phyloP scores from a whole-genome alignment of 2,797 vertebrate species.

The Manis javanica region DNA sequence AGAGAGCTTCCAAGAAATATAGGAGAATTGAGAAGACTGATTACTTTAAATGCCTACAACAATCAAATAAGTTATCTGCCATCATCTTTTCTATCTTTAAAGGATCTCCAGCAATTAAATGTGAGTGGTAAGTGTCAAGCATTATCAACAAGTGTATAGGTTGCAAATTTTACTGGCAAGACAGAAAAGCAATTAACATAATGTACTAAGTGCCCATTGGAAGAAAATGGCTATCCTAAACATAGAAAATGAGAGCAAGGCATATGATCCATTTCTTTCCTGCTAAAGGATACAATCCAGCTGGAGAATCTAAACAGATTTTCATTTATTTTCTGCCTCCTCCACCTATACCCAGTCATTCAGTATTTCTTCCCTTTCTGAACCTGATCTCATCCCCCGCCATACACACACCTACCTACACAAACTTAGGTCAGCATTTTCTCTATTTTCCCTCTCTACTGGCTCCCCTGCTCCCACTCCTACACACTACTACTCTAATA shows the following conservation, averaged over 20 bases:
- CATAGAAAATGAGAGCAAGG: conserved; percentile 11
- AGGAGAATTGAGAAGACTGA: conserved; percentile 78
- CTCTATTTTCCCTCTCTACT: neutral
- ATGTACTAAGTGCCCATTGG: neutral
- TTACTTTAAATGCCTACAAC: conserved; percentile 77
- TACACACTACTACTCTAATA: neutral
- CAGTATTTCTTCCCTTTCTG: conserved; percentile 23
- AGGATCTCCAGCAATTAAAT: conserved; percentile 76
- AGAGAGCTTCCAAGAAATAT: conserved; percentile 80
- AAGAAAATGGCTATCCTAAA: neutral
- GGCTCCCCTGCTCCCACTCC: neutral
- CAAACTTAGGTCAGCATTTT: neutral
- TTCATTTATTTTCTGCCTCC: neutral
- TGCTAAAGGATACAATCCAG: neutral
- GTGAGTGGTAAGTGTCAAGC: conserved; percentile 78
- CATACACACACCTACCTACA: neutral
- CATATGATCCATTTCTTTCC: neutral
- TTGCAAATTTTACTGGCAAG: conserved; percentile 40
- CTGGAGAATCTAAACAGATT: neutral
- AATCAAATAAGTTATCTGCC: conserved; percentile 81
- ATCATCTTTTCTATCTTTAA: conserved; percentile 75
- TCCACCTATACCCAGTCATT: neutral
- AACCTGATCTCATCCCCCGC: neutral
- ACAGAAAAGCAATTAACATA: neutral
- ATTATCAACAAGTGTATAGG: neutral